Evolutionary conservation across 2,113 vertebrate genomes (phyloP).

Genomic region (Podilymbus podiceps): DNA sequence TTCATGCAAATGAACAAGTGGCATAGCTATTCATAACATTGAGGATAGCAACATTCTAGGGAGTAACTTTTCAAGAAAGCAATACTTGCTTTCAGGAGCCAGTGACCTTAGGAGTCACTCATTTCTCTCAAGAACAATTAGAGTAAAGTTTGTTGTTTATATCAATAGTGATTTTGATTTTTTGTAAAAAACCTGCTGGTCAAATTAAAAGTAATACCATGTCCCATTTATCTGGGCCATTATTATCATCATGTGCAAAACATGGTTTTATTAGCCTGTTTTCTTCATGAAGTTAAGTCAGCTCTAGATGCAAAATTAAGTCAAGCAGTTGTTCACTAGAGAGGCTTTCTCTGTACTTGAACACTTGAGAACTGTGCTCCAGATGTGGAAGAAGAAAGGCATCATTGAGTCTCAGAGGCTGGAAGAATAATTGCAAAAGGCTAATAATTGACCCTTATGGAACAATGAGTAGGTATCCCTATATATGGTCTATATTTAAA

Average conservation of each 20-base stretch:
- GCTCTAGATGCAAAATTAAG: background rate
- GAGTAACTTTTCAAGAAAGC: background rate
- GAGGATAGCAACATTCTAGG: background rate
- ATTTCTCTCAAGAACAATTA: background rate
- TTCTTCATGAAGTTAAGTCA: background rate
- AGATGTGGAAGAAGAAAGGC: background rate
- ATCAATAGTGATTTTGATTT: background rate
- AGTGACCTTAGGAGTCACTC: background rate
- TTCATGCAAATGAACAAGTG: background rate
- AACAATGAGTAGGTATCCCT: background rate
- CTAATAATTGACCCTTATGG: conserved; percentile 20
- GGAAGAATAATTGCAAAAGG: background rate
- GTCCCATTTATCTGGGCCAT: background rate
- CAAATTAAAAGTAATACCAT: background rate
- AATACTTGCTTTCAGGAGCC: background rate
- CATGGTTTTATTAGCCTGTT: background rate
- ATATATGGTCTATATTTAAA: conserved; percentile 5
- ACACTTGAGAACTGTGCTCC: background rate
- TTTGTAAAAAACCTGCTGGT: background rate
- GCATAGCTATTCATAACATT: accelerated
- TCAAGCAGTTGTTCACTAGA: accelerated
- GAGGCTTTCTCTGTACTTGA: background rate
- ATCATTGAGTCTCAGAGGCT: background rate
- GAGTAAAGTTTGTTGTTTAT: background rate
- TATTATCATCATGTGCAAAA: background rate